These are phyloP conservation scores for human DNA, from an alignment of 2,113 vertebrate species.

Conservation along the genomic window GRCh38 chr4:29405501-29406000, in stretches of 20 bases:
- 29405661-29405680: neutral
- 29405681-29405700: slow-evolving; percentile 1
- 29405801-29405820: neutral
- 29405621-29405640: neutral
- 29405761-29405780: neutral
- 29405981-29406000: neutral
- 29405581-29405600: neutral
- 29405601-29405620: neutral
- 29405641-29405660: neutral
- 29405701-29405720: slow-evolving; percentile 11
- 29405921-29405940: neutral
- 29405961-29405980: neutral
- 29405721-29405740: slow-evolving; percentile 35
- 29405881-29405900: neutral
- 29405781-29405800: slow-evolving; percentile 3
- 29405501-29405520: neutral
- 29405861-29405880: neutral
- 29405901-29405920: neutral
- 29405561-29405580: neutral
- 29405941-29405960: neutral
- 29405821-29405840: neutral
- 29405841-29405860: neutral
- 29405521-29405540: neutral
- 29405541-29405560: neutral
- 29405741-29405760: neutral